Evolutionary conservation across 2,797 vertebrate species (phyloP), one percentile per base, ranked within the genome.

Genomic region (Geotrypetes seraphini): DNA sequence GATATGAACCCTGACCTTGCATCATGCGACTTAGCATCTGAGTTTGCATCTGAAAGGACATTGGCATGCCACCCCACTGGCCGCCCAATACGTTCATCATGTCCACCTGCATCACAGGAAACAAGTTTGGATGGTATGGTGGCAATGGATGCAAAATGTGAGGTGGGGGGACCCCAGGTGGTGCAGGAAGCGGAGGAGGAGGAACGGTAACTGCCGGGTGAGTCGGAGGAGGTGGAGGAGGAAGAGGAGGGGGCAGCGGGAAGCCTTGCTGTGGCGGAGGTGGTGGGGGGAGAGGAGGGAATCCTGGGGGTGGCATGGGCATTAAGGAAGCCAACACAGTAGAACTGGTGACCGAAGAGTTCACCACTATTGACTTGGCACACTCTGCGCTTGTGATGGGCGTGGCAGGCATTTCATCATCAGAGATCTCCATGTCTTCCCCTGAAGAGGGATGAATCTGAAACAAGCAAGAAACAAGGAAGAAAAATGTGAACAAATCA

Each of bases 11-110:
- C 39, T 96, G 79, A 0, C 85, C 91, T 39, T 97, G 96, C 70
- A 92, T 89, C 68, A 98, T 91, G 36, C 95, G 93, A 66, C 94
- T 99, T 62, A 99, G 62, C 91, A 99, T 86, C 69, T 99, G 96
- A 1, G 94, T 96, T 66, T 99, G 95, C 96, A 98, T 98, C 73
- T 98, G 95, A 71, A 98, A 94, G 57, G 92, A 96, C 93, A 97
- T 97, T 9, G 89, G 89, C 60, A 95, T 89, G 9, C 87, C 87
- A 1, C 89, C 90, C 93, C 93, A 97, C 60, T 96, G 89, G 23
- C 92, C 83, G 10, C 83, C 80, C 44, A 96, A 33, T 45, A 91
- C 91, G 7, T 78, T 95, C 69, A 96, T 93, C 64, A 99, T 84
- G 36, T 97, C 94, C 73, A 97, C 84, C 22, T 91, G 92, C 81